Conservation (phyloP, 2,888 invertebrate species). For the Leptopilina syphax region DNA sequence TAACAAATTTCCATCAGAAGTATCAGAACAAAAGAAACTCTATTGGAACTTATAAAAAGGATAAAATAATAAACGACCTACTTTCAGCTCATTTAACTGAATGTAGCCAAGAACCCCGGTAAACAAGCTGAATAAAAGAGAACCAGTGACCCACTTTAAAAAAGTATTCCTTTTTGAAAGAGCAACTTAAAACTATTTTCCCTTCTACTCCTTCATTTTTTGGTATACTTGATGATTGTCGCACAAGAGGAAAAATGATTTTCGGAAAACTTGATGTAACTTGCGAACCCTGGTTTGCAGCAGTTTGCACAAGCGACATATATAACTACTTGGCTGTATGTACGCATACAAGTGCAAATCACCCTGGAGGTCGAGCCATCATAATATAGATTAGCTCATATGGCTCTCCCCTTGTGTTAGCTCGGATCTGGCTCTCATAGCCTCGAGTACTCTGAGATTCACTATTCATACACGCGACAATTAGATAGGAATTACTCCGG, state of each 20-base stretch:
- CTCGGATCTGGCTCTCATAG: slow-evolving; percentile 74
- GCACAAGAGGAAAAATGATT: no score
- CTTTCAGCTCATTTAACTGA: slow-evolving; percentile 28
- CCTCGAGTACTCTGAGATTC: slow-evolving; percentile 76
- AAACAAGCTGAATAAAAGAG: slow-evolving; percentile 36
- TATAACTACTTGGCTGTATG: slow-evolving; percentile 48
- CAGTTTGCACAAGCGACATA: slow-evolving; percentile 47
- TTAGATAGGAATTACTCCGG: slow-evolving; percentile 76
- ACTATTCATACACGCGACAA: slow-evolving; percentile 77
- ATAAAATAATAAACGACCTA: slow-evolving; percentile 30
- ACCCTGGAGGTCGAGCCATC: slow-evolving; percentile 71
- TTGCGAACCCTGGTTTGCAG: slow-evolving; percentile 60
- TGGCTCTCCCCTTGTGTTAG: slow-evolving; percentile 73
- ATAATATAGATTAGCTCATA: slow-evolving; percentile 77
- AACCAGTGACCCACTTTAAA: slow-evolving; percentile 22
- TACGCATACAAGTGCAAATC: slow-evolving; percentile 35
- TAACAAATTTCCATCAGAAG: background rate
- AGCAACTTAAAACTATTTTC: background rate
- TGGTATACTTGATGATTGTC: no score
- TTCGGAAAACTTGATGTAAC: slow-evolving; percentile 48
- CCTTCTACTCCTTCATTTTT: background rate
- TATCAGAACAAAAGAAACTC: background rate
- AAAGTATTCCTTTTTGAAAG: background rate
- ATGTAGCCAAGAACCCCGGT: background rate
- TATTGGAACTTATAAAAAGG: background rate